Evolutionary conservation across 2,113 vertebrate species (phyloP).

Genomic region (Actenoides hombroni): DNA sequence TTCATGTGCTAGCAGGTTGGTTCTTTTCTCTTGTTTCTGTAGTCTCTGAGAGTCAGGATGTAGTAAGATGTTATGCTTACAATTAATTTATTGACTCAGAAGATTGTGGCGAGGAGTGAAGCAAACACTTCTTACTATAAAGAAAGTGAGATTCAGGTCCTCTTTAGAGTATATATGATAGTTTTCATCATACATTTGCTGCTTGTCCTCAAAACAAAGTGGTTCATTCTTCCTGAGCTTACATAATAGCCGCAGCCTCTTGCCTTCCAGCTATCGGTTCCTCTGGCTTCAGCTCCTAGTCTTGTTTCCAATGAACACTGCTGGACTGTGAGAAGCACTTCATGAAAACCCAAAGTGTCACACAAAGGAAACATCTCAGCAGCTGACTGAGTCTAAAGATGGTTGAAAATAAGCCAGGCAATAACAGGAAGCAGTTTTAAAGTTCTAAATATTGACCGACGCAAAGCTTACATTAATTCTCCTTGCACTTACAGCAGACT

Average conservation of each 20-base stretch:
- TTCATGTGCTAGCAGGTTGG: neutral
- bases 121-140: neutral
- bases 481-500: neutral
- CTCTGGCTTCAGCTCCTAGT: neutral
- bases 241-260: neutral
- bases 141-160: neutral
- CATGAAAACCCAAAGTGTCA: neutral
- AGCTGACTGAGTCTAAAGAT: neutral
- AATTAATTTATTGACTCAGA: neutral
- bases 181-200: neutral
- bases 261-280: neutral
- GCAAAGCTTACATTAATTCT: neutral
- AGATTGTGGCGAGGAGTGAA: neutral
- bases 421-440: slow-evolving; percentile 48
- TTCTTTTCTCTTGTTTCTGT: neutral
- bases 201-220: neutral
- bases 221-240: neutral
- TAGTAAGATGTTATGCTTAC: neutral
- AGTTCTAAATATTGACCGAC: neutral
- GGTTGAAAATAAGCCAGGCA: slow-evolving; percentile 1
- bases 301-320: neutral
- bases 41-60: neutral
- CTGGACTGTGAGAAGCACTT: neutral
- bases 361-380: slow-evolving; percentile 5
- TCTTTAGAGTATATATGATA: neutral